phyloP scores from a whole-genome alignment of 2,113 vertebrate species.

The Mungos mungo region DNA sequence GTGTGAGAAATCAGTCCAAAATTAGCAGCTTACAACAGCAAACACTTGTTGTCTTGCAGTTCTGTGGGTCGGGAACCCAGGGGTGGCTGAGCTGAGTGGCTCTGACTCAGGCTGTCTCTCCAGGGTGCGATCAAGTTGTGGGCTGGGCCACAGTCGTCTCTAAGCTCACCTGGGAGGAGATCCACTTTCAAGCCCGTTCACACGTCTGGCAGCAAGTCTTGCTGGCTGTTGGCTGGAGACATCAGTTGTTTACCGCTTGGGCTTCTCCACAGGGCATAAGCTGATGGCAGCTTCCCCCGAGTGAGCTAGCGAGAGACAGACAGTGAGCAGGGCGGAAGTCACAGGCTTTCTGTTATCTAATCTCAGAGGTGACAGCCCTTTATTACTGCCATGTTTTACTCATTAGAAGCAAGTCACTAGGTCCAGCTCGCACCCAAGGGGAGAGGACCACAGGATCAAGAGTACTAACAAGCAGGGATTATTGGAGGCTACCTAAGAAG shows the following conservation, averaged over 20 bases:
- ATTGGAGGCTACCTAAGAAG: not conserved
- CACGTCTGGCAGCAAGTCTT: not conserved
- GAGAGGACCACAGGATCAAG: too few relatives aligned
- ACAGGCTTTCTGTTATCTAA: not conserved
- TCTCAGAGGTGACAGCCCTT: not conserved
- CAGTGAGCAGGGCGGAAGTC: not conserved
- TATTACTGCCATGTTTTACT: not conserved
- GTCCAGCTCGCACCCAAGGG: not conserved
- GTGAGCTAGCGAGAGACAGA: not conserved
- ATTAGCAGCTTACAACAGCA: not conserved
- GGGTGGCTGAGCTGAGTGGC: not conserved
- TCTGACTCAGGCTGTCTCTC: not conserved
- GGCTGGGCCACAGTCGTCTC: not conserved
- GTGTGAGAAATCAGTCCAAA: not conserved
- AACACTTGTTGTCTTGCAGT: not conserved
- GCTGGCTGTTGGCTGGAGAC: not conserved
- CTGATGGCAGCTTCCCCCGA: not conserved
- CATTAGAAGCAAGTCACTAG: not conserved
- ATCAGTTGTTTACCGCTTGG: not conserved
- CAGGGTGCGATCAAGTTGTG: not conserved
- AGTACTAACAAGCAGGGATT: not conserved
- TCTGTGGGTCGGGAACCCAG: not conserved
- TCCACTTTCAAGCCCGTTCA: not conserved
- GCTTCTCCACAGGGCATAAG: not conserved
- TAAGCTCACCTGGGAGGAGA: not conserved